phyloP scores from a whole-genome alignment of 2,888 invertebrate species.

The Chesias legatella region DNA sequence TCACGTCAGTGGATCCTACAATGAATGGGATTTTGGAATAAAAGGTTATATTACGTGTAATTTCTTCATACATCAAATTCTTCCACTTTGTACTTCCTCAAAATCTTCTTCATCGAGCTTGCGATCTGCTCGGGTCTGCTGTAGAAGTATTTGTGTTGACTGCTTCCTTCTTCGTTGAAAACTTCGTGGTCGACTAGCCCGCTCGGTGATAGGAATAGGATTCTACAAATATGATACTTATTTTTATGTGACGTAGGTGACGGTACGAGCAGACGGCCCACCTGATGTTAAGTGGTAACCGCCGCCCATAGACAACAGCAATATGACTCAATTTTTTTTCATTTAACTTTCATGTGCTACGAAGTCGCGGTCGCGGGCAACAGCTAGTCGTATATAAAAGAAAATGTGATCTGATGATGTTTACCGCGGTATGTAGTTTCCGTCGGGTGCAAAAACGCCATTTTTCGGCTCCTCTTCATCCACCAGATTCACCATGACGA shows the following conservation, averaged over 20 bases:
- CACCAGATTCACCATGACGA: conserved; percentile 84
- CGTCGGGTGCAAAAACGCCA: conserved; percentile 80
- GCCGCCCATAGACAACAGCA: too few relatives aligned
- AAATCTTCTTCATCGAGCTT: conserved; percentile 70
- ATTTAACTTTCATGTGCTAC: too few relatives aligned
- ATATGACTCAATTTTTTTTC: too few relatives aligned
- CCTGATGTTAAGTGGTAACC: too few relatives aligned
- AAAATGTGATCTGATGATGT: too few relatives aligned
- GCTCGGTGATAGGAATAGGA: conserved; percentile 81
- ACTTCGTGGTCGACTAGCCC: conserved; percentile 78
- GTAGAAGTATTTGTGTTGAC: conserved; percentile 81
- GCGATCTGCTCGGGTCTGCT: conserved; percentile 73
- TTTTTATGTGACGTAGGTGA: too few relatives aligned
- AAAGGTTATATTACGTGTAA: conserved; percentile 17
- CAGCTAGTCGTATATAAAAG: too few relatives aligned
- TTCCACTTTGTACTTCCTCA: conserved; percentile 57
- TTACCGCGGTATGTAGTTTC: conserved; percentile 83
- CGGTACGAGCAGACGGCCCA: too few relatives aligned
- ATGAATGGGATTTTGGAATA: not conserved
- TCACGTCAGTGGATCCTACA: too few relatives aligned
- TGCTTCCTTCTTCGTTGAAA: conserved; percentile 79
- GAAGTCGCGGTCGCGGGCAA: too few relatives aligned
- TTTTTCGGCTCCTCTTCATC: conserved; percentile 80
- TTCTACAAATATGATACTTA: conserved; percentile 57
- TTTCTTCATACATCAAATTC: conserved; percentile 52